Evolutionary conservation across 2,113 vertebrate species (phyloP).

Genomic region (Apaloderma vittatum): DNA sequence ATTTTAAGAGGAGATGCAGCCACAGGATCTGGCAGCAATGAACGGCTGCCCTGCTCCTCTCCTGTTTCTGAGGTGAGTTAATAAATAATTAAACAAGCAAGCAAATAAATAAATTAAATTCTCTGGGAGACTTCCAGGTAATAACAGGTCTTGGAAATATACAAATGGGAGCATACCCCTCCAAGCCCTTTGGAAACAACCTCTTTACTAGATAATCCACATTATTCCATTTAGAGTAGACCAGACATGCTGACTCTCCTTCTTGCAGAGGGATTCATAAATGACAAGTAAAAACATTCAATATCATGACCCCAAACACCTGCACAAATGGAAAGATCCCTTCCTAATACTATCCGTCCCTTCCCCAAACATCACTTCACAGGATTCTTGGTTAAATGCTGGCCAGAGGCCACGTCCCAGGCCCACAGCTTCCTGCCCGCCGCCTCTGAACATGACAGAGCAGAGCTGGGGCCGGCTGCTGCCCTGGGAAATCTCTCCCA

Average conservation of each 20-base stretch:
- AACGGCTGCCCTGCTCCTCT: not conserved
- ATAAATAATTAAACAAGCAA: not conserved
- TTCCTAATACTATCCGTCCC: not conserved
- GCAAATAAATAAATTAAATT: not conserved
- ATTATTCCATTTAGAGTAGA: not conserved
- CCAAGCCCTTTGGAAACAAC: not conserved
- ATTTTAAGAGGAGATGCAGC: not conserved
- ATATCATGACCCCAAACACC: not conserved
- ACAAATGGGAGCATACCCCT: not conserved
- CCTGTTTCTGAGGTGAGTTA: not conserved
- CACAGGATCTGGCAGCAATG: not conserved
- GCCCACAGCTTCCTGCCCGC: not conserved
- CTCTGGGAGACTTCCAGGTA: not conserved
- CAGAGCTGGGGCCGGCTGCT: not conserved
- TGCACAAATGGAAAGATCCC: not conserved
- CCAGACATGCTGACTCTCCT: not conserved
- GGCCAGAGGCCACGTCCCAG: not conserved
- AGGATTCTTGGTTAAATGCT: not conserved
- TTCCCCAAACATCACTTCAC: not conserved
- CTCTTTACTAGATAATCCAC: not conserved
- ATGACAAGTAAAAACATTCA: not conserved
- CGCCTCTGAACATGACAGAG: not conserved
- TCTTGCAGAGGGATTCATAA: not conserved
- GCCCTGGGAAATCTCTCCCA: not conserved
- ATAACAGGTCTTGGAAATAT: not conserved